Conservation (phyloP, 2,113 vertebrate species). For the Murina feae region DNA sequence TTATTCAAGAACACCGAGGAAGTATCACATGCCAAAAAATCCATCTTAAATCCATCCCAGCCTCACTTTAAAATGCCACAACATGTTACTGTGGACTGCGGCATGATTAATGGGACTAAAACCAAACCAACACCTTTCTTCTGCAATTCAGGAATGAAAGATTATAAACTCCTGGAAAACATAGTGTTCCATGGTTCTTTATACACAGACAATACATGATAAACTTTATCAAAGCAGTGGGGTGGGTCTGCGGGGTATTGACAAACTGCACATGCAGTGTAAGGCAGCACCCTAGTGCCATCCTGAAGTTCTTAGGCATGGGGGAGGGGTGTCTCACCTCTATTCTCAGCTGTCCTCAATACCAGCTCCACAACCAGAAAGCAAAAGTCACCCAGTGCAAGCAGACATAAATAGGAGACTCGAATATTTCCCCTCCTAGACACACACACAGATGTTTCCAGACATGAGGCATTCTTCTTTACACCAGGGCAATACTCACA, state of each 20-base stretch:
- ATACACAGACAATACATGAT: neutral
- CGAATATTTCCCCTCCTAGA: neutral
- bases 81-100: neutral
- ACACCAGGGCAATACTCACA: neutral
- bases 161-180: neutral
- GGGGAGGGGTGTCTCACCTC: neutral
- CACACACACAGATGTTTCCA: neutral
- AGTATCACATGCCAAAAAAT: conserved; percentile 23
- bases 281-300: neutral
- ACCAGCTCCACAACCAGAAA: neutral
- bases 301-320: neutral
- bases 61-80: conserved; percentile 11
- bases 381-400: neutral
- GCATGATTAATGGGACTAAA: neutral
- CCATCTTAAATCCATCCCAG: conserved; percentile 15
- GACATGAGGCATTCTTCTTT: neutral
- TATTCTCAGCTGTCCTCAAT: neutral
- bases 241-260: neutral
- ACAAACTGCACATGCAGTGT: neutral
- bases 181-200: neutral
- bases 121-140: neutral
- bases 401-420: neutral
- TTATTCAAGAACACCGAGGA: conserved; percentile 33
- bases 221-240: neutral
- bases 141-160: neutral